These are phyloP conservation scores for Pygoscelis antarcticus DNA, from an alignment of 2,113 vertebrate genomes.

Conservation along the genomic window DNA sequence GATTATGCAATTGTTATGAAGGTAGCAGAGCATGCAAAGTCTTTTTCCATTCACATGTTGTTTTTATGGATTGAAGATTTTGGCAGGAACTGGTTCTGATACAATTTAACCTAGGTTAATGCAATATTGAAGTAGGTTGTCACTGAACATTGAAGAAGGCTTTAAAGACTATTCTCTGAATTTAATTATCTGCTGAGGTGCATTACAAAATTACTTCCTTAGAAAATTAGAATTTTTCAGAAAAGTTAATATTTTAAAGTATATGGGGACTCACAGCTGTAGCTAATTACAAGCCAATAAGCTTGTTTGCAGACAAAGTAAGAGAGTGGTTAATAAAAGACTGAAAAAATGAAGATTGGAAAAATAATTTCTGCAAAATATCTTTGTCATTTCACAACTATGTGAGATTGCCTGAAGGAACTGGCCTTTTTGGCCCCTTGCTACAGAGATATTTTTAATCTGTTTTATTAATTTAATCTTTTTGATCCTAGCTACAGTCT, in stretches of 20 bases:
- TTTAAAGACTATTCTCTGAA: background rate
- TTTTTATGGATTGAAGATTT: background rate
- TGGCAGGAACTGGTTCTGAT: background rate
- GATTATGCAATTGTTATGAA: background rate
- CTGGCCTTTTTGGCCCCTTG: background rate
- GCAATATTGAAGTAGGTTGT: background rate
- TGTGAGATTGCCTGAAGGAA: background rate
- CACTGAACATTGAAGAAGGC: background rate
- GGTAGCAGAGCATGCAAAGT: background rate
- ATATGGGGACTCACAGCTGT: background rate
- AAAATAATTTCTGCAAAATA: background rate
- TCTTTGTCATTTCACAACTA: background rate
- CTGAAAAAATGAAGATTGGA: background rate
- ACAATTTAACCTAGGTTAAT: background rate
- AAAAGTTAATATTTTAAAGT: background rate
- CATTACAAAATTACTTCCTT: background rate
- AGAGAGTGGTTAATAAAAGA: background rate
- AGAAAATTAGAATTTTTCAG: background rate
- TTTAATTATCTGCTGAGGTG: background rate
- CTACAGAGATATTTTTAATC: background rate
- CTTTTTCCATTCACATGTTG: background rate
- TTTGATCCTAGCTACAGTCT: background rate
- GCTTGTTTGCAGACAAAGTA: background rate
- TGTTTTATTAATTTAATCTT: background rate
- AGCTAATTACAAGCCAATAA: background rate